Evolutionary conservation across 2,888 invertebrate species (phyloP).

Genomic region (Cancer borealis): DNA sequence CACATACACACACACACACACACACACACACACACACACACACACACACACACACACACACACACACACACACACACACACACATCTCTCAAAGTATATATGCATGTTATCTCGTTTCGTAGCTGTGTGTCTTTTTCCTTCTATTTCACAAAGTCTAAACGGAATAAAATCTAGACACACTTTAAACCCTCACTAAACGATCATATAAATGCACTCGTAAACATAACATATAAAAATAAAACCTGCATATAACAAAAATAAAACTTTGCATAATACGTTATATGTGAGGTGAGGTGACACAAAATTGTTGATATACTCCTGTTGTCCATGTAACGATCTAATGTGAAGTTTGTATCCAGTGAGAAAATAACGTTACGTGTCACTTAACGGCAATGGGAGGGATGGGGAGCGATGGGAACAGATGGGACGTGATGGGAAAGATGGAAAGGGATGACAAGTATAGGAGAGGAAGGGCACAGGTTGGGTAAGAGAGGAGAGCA

Average conservation of each 20-base stretch:
- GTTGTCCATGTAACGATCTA: neutral
- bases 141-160: too few relatives aligned
- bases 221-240: neutral
- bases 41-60: conserved; percentile 24
- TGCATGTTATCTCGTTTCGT: neutral
- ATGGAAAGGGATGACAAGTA: neutral
- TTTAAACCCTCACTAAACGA: neutral
- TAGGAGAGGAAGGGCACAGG: neutral
- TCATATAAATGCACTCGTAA: neutral
- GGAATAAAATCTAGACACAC: neutral
- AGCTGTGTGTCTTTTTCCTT: too few relatives aligned
- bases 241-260: neutral
- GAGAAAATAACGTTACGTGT: neutral
- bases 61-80: conserved; percentile 23
- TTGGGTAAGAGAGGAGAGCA: neutral
- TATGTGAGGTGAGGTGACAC: too few relatives aligned
- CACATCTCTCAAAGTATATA: neutral
- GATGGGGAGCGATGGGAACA: neutral
- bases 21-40: neutral
- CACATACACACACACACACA: too few relatives aligned
- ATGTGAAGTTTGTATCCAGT: neutral
- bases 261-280: neutral
- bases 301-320: neutral
- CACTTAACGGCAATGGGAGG: neutral
- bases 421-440: neutral